Conservation (phyloP, 2,797 vertebrate species). For the Notolepis coatsorum region DNA sequence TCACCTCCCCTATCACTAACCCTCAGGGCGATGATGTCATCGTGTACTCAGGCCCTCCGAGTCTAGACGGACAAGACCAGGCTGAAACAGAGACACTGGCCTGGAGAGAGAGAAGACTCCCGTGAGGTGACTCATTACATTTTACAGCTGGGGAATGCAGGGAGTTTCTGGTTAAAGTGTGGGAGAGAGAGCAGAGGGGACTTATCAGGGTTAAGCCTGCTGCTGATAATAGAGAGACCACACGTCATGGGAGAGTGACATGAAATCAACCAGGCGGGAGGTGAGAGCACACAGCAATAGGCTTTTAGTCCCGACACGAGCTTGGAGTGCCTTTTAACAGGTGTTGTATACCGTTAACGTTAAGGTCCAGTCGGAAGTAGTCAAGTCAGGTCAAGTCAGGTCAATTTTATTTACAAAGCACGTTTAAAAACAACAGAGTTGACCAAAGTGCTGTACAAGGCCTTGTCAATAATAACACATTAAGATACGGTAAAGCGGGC, state of each 20-base stretch:
- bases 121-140: constrained; percentile 3
- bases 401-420: no score
- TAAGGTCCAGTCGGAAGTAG: no score
- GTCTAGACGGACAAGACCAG: constrained; percentile 33
- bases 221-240: not conserved
- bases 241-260: not conserved
- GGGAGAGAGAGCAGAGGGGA: not conserved
- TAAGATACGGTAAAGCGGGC: no score
- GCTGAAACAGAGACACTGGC: constrained; percentile 1
- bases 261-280: not conserved
- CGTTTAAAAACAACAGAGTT: no score
- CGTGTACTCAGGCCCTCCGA: constrained; percentile 21
- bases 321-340: no score
- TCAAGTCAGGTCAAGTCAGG: no score
- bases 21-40: constrained; percentile 34
- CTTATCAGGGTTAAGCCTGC: not conserved
- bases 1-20: constrained; percentile 7
- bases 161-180: not conserved
- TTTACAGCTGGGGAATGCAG: not conserved
- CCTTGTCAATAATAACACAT: no score
- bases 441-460: no score
- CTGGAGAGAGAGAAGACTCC: not conserved
- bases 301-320: no score
- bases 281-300: not conserved
- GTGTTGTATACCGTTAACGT: no score